phyloP scores from a whole-genome alignment of 2,113 vertebrate genomes.

The Eira barbara region DNA sequence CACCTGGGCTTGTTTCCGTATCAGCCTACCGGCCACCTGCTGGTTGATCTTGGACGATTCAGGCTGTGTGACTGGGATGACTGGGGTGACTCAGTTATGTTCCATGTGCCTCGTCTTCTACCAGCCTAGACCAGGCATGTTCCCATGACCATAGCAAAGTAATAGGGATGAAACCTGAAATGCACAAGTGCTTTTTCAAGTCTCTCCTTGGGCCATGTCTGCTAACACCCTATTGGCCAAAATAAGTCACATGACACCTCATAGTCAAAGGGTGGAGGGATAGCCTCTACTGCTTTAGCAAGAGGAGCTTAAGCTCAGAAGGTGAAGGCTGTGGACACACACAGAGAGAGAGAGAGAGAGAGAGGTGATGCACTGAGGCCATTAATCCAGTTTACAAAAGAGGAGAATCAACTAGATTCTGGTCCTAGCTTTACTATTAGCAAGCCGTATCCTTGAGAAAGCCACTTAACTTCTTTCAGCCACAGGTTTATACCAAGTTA shows the following conservation, averaged over 20 bases:
- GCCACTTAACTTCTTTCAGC: not conserved
- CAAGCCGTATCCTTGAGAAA: not conserved
- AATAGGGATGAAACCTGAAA: not conserved
- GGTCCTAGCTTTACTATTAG: not conserved
- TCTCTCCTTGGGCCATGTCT: not conserved
- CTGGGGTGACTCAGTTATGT: not conserved
- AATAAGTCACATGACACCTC: not conserved
- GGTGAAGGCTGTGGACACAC: not conserved
- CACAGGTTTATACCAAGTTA: constrained; percentile 5
- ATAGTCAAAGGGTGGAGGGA: not conserved
- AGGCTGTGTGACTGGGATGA: not conserved
- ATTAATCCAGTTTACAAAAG: not conserved
- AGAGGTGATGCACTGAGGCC: not conserved
- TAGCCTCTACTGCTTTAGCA: not conserved
- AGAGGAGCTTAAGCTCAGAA: not conserved
- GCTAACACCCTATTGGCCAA: not conserved
- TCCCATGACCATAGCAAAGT: not conserved
- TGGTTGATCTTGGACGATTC: not conserved
- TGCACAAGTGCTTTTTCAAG: not conserved
- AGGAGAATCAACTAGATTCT: not conserved
- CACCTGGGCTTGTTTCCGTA: not conserved
- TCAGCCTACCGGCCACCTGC: not conserved
- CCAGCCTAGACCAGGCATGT: not conserved
- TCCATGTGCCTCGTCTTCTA: not conserved
- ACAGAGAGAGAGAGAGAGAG: not conserved